Evolutionary conservation across 2,888 invertebrate species (phyloP), one percentile per base, ranked within the genome.

Genomic region (Odontocerum albicorne): DNA sequence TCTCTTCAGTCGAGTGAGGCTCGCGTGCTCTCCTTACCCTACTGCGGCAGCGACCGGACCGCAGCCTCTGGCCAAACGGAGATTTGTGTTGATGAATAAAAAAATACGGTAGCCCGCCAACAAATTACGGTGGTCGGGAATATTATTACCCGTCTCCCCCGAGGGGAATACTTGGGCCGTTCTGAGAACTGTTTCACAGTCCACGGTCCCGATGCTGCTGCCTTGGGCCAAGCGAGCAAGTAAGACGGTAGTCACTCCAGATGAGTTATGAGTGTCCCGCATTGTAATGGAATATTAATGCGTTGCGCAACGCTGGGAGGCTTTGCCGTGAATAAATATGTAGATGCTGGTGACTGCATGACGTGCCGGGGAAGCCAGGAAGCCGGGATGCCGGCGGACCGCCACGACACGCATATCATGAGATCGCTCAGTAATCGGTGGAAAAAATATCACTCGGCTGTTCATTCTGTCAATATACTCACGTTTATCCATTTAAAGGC

Each of bases 21-120:
- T 49, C 40, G 31, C 49, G 49, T 40, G 49, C n/a, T n/a, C 22
- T 7, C 10, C 35, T 35, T 27, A 27, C 6, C 27, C 27, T 10
- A 27, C n/a, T n/a, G 27, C 17, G 21, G 19, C 22, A n/a, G 12
- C 16, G 4, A n/a, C 15, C 19, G 35, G 16, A 4, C 12, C 38
- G 12, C 46, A 13, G 51, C 46, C 56, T 27, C 55, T 17, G 50
- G 49, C 49, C 45, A 33, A 38, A 44, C 33, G 31, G 38, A 45
- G 40, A 39, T 54, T 45, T 49, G 50, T 45, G 50, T 31, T 32
- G 45, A 45, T 19, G 46, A 40, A 43, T 42, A 57, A 60, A 60
- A 38, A 55, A 60, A 60, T 57, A 60, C 60, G 54, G 60, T 60
- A 60, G 60, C 60, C 55, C 51, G 22, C 40, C 53, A 44, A 47